Evolutionary conservation across 2,113 vertebrate species (phyloP).

Genomic region (Microcebus ravelobensis): DNA sequence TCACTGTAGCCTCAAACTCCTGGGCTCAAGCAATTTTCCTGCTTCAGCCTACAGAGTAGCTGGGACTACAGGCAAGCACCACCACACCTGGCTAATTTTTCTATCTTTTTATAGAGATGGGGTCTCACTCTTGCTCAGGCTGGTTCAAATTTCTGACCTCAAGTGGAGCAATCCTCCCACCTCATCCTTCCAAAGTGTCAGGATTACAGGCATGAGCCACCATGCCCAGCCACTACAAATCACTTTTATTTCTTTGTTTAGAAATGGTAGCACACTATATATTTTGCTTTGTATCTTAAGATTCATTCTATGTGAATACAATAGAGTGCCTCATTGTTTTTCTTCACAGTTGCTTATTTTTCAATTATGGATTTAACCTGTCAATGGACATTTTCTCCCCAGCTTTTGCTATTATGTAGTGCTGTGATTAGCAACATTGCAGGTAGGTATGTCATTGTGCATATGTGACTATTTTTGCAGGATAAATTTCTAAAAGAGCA

Average conservation of each 20-base stretch:
- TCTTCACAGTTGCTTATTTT: background rate
- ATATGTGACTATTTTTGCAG: background rate
- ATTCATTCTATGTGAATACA: background rate
- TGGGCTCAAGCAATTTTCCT: background rate
- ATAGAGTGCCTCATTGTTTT: background rate
- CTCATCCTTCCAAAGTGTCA: too few species aligned
- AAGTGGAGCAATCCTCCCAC: too few species aligned
- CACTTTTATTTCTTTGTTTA: background rate
- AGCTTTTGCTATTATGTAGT: background rate
- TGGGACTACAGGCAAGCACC: too few species aligned
- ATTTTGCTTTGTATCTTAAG: background rate
- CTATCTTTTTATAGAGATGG: too few species aligned
- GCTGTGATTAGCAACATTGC: background rate
- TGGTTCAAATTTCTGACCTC: too few species aligned
- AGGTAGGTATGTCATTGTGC: background rate
- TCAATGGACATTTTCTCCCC: background rate
- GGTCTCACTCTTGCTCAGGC: too few species aligned
- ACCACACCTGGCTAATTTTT: too few species aligned
- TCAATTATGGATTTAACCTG: background rate
- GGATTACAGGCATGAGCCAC: too few species aligned
- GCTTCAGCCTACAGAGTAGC: too few species aligned
- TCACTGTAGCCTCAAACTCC: background rate
- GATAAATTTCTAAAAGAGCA: background rate
- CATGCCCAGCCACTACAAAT: background rate
- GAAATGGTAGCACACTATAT: background rate